These are phyloP conservation scores for Crossocerus cetratus DNA, from an alignment of 2,888 invertebrate genomes.

Conservation along the genomic window DNA sequence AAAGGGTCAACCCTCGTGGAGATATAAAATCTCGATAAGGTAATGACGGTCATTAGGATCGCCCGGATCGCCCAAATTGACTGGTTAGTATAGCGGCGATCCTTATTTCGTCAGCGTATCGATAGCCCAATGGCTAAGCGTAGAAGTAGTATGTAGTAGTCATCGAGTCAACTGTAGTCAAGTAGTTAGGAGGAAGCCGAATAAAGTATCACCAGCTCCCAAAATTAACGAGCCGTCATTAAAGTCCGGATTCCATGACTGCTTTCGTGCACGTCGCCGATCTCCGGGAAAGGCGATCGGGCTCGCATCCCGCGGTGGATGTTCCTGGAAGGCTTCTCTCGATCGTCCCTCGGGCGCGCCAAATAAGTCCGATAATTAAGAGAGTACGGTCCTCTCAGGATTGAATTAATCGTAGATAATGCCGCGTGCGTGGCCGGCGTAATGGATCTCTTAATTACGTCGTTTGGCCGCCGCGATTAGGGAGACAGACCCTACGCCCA, in stretches of 20 bases:
- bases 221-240: constrained; percentile 43
- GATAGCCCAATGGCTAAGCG: background rate
- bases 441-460: constrained; percentile 68
- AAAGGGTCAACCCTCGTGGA: background rate
- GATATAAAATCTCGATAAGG: background rate
- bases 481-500: constrained; percentile 43
- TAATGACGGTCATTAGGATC: background rate
- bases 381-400: constrained; percentile 25
- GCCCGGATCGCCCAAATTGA: background rate
- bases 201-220: constrained; percentile 1
- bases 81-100: background rate
- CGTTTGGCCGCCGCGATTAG: constrained; percentile 62
- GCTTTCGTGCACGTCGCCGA: constrained; percentile 27
- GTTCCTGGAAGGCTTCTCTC: constrained; percentile 41
- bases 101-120: background rate
- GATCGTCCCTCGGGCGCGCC: constrained; percentile 23
- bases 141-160: background rate
- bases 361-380: constrained; percentile 42
- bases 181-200: no score
- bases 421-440: constrained; percentile 36
- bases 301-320: constrained; percentile 22
- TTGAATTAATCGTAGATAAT: constrained; percentile 54
- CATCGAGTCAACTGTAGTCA: background rate
- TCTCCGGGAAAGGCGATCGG: constrained; percentile 9
- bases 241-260: constrained; percentile 15